Evolutionary conservation across 2,888 invertebrate genomes (phyloP).

Genomic region (Podotricha telesiphe): DNA sequence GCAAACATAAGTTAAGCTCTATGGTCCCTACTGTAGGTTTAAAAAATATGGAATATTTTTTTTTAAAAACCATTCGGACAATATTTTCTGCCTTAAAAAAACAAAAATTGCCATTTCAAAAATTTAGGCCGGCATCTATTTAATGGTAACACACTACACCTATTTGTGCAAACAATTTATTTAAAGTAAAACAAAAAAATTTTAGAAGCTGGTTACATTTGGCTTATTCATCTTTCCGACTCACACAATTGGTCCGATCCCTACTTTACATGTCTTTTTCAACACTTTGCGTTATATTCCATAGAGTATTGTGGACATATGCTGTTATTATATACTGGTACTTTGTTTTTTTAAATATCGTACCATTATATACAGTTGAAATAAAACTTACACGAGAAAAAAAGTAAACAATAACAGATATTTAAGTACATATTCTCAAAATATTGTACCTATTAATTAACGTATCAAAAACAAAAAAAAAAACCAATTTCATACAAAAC

Average conservation of each 20-base stretch:
- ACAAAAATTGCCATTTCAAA: constrained; percentile 9
- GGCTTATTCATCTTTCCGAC: constrained; percentile 34
- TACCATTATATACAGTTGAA: too few relatives aligned
- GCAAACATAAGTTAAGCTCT: constrained; percentile 65
- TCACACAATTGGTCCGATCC: constrained; percentile 68
- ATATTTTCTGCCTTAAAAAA: constrained; percentile 38
- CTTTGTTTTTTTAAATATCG: too few relatives aligned
- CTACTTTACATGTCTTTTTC: constrained; percentile 73
- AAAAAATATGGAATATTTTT: constrained; percentile 60
- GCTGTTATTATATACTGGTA: background rate
- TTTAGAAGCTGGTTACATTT: constrained; percentile 31
- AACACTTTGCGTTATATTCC: constrained; percentile 47
- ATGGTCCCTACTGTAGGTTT: constrained; percentile 77
- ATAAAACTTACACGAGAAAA: background rate
- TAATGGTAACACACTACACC: constrained; percentile 32
- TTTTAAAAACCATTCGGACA: constrained; percentile 51
- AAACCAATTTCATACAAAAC: background rate
- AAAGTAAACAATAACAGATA: too few relatives aligned
- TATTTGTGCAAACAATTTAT: constrained; percentile 34
- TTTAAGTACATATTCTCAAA: background rate
- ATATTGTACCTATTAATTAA: too few relatives aligned
- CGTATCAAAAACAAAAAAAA: background rate
- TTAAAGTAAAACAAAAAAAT: constrained; percentile 15
- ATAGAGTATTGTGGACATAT: background rate
- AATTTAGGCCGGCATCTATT: constrained; percentile 31